phyloP scores from a whole-genome alignment of 2,797 vertebrate species.

The Knipowitschia caucasica region DNA sequence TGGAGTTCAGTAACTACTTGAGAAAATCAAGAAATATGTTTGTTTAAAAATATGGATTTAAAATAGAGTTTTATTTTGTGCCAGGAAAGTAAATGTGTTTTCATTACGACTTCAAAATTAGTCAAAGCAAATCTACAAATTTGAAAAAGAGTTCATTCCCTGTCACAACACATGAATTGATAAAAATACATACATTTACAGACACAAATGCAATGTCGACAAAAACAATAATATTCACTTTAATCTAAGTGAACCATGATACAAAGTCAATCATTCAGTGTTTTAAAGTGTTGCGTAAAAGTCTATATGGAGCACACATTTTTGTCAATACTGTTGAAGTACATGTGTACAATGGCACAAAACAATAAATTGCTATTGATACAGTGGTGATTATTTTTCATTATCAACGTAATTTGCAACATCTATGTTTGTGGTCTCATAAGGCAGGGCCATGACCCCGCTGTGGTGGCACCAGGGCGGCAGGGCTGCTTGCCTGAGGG shows the following conservation, averaged over 20 bases:
- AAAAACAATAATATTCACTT: constrained; percentile 53
- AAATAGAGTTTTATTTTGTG: not conserved
- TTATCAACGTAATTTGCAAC: not conserved
- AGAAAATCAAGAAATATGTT: not conserved
- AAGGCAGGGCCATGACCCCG: too few relatives aligned
- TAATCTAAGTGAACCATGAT: constrained; percentile 31
- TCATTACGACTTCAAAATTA: not conserved
- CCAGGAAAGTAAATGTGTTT: not conserved
- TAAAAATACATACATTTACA: constrained; percentile 7
- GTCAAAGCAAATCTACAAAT: not conserved
- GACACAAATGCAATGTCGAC: constrained; percentile 26
- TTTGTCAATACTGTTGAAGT: constrained; percentile 68
- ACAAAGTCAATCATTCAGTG: constrained; percentile 49
- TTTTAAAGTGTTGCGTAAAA: constrained; percentile 65
- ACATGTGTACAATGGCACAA: constrained; percentile 76
- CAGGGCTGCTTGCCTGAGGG: too few relatives aligned
- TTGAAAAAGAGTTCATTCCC: not conserved
- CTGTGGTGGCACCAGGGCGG: too few relatives aligned
- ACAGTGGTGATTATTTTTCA: constrained; percentile 24
- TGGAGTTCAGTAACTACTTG: not conserved
- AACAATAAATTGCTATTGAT: constrained; percentile 63
- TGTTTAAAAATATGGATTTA: not conserved
- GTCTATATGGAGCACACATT: constrained; percentile 72
- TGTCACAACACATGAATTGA: not conserved
- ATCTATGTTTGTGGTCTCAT: not conserved